A percentile compares a stretch with the other conserved stretches of the same genome.
These are phyloP conservation scores for Onychorhynchus coronatus DNA, from an alignment of 2,113 vertebrate genomes.

Conservation along the genomic window DNA sequence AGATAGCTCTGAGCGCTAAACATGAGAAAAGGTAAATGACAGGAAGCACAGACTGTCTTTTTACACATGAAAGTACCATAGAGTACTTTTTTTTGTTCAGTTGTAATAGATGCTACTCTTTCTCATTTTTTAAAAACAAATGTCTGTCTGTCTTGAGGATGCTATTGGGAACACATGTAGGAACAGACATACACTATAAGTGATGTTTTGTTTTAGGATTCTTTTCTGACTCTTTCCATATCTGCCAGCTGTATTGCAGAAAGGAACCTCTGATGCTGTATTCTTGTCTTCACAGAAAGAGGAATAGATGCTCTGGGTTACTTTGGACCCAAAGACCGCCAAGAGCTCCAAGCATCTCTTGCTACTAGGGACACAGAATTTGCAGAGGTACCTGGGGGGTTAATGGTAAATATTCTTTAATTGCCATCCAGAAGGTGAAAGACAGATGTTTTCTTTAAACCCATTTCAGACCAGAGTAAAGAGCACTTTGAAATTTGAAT, in stretches of 20 bases:
- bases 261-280: accelerated
- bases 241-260: not conserved
- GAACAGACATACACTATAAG: not conserved
- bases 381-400: not conserved
- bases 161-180: not conserved
- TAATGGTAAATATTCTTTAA: conserved; percentile 37
- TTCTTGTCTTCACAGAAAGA: not conserved
- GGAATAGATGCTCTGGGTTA: not conserved
- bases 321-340: not conserved
- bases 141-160: not conserved
- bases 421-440: conserved; percentile 15
- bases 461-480: not conserved
- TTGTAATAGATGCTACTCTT: not conserved
- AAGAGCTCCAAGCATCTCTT: not conserved
- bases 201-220: not conserved
- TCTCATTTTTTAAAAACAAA: not conserved
- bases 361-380: not conserved
- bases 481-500: not conserved
- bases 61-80: not conserved
- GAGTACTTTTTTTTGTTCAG: not conserved
- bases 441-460: conserved; percentile 49
- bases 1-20: not conserved
- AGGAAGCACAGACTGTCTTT: not conserved
- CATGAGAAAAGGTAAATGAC: not conserved
- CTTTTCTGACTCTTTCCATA: not conserved